Base-by-base conservation (phyloP, 2,888 invertebrate species). In the Rhagonycha fulva region DNA sequence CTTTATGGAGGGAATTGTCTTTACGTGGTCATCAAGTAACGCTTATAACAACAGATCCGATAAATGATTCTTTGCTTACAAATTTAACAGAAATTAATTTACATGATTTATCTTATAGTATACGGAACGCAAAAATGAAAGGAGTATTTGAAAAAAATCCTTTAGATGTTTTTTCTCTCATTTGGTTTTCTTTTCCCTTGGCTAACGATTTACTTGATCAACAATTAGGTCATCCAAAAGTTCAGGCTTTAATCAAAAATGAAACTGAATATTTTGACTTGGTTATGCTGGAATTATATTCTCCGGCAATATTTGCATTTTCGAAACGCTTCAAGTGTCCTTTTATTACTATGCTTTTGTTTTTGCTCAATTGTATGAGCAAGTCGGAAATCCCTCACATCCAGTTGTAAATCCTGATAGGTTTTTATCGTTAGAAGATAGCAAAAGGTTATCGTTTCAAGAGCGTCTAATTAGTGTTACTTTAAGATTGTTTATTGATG, bases 11-110 rank as follows among this genome's bases (percentile, higher is more conserved):
- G 19, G 89, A 88, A 70, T 80, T 91, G 19, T 87, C 87, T 0
- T 80, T 84, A 62, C 84, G 87, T 74, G 90, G 90, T 5, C 90
- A 91, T 77, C 83, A 90, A 69, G 76, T 91, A 0, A 87, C 89
- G 0, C 83, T 89, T 0, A 71, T 90, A 23, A 89, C 91, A 0
- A 81, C 86, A 4, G 81, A 85, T 82, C 89, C 89, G 0, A 81
- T 89, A 1, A 86, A 87, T 19, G 86, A 89, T 68, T 70, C 81
- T 9, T 77, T 82, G 0, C 82, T 88, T 0, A 79, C 82, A 1
- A 89, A 88, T 77, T 82, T 89, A 12, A 86, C 83, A 1, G 87
- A 89, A 80, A 86, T 90, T 62, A 86, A 88, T 78, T 68, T 88
- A 0, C 63, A 66, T 24, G 63, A 66, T 26, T 82, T 82, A 60